Conservation (phyloP, 2,113 vertebrate species). For the Orycteropus afer region DNA sequence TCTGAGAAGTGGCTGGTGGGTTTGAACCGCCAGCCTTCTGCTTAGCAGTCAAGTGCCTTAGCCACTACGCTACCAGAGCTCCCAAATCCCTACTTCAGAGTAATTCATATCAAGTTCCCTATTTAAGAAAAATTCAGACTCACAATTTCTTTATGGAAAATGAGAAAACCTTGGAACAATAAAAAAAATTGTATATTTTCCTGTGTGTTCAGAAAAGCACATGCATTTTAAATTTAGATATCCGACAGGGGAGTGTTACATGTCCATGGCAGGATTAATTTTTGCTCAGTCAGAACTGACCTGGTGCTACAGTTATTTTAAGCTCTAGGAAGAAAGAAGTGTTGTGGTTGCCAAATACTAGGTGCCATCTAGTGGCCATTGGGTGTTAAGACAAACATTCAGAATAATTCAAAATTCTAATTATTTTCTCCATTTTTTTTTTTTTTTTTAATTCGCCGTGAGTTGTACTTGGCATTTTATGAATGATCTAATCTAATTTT, state of each 20-base stretch:
- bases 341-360: constrained; percentile 73
- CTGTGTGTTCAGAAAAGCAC: not conserved
- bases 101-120: not conserved
- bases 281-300: not conserved
- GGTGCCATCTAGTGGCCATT: constrained; percentile 85
- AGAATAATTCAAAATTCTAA: not conserved
- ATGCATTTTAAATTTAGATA: not conserved
- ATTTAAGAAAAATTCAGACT: constrained; percentile 24
- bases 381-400: not conserved
- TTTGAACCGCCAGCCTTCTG: too few relatives aligned
- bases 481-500: not conserved
- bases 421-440: not conserved
- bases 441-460: not conserved
- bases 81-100: not conserved
- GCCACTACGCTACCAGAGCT: too few relatives aligned
- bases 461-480: not conserved
- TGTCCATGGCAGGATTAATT: not conserved
- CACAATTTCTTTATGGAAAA: not conserved
- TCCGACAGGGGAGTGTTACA: not conserved
- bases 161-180: not conserved
- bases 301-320: not conserved
- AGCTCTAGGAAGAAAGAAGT: not conserved
- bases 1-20: too few relatives aligned
- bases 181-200: not conserved
- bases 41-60: too few relatives aligned